Conservation (phyloP, 2,797 vertebrate genomes). For the Scolopax rusticola region DNA sequence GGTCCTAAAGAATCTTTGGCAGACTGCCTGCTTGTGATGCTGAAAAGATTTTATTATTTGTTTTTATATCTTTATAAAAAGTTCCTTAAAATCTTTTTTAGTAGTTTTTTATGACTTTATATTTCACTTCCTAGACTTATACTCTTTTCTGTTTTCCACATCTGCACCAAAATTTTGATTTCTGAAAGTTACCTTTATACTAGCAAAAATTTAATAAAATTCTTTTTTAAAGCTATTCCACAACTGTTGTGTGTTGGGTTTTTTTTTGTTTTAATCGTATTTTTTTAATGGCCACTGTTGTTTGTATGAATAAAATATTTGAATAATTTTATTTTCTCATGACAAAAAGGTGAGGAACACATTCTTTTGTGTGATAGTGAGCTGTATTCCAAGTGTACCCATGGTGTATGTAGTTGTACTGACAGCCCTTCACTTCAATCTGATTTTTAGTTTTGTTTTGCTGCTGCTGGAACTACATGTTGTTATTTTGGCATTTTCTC, state of each 20-base stretch:
- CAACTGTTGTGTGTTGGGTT: neutral
- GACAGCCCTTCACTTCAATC: neutral
- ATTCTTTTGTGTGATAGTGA: neutral
- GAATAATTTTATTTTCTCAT: neutral
- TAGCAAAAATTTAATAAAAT: neutral
- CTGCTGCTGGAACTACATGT: neutral
- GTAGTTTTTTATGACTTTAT: neutral
- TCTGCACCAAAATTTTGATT: neutral
- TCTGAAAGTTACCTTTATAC: neutral
- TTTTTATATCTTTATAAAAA: neutral
- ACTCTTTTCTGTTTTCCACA: neutral
- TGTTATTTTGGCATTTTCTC: neutral
- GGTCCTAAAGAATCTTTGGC: neutral
- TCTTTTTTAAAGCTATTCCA: neutral
- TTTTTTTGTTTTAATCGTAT: neutral
- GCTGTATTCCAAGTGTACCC: neutral
- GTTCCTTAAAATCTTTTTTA: neutral
- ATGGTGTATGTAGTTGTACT: neutral
- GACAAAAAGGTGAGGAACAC: neutral
- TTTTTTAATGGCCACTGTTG: accelerated
- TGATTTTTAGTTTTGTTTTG: neutral
- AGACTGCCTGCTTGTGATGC: neutral
- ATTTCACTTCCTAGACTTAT: neutral
- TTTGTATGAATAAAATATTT: neutral
- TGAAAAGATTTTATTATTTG: neutral